Conservation (phyloP, 2,888 invertebrate genomes). For the Rhabditoides inermis region DNA sequence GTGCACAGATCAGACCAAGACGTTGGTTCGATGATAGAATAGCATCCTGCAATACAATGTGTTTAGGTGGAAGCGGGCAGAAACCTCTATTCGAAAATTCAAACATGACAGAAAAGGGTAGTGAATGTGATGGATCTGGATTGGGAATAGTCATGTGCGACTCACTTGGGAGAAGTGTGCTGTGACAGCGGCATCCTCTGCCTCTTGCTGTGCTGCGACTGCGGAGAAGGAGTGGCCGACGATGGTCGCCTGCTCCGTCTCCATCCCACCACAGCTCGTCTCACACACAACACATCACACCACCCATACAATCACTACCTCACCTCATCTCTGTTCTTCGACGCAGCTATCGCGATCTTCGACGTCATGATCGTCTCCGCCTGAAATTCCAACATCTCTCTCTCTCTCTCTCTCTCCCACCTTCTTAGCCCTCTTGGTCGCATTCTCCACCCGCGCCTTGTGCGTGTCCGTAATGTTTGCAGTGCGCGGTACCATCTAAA, state of each 20-base stretch:
- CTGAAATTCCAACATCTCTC: not conserved
- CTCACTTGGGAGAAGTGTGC: slow-evolving; percentile 53
- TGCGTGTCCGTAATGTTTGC: slow-evolving; percentile 30
- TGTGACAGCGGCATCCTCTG: slow-evolving; percentile 25
- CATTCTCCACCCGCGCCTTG: slow-evolving; percentile 56
- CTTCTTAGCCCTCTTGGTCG: slow-evolving; percentile 67
- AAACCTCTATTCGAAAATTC: slow-evolving; percentile 21
- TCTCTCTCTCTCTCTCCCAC: slow-evolving; percentile 56
- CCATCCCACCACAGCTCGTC: too few species aligned
- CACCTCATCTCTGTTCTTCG: too few species aligned
- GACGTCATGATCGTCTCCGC: slow-evolving; percentile 28
- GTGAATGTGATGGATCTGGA: not conserved
- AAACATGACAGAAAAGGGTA: slow-evolving; percentile 29
- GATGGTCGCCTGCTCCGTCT: too few species aligned
- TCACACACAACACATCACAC: too few species aligned
- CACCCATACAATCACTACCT: too few species aligned
- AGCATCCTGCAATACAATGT: slow-evolving; percentile 22
- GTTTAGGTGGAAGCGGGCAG: too few species aligned
- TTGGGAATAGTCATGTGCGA: slow-evolving; percentile 22
- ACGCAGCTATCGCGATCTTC: slow-evolving; percentile 5
- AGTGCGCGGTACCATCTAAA: slow-evolving; percentile 30
- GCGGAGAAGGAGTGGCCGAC: slow-evolving; percentile 27
- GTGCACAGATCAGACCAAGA: slow-evolving; percentile 79
- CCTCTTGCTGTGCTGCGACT: slow-evolving; percentile 30
- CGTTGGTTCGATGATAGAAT: slow-evolving; percentile 70